phyloP scores from a whole-genome alignment of 2,888 invertebrate genomes.

The Unio delphinus region DNA sequence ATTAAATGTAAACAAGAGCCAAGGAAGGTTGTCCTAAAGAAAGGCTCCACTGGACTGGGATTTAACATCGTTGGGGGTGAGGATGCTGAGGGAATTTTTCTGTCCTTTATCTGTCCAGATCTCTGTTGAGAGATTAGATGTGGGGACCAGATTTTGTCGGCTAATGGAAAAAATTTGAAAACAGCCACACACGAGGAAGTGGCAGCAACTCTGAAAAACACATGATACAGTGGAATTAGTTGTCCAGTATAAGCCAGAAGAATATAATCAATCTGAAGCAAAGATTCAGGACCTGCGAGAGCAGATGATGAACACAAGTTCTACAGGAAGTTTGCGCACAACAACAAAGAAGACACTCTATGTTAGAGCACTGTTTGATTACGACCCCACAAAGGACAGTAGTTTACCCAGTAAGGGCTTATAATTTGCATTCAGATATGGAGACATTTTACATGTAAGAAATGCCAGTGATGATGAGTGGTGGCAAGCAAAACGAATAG shows the following conservation, averaged over 20 bases:
- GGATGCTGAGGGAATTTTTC: conserved; percentile 95
- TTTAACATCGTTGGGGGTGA: conserved; percentile 99
- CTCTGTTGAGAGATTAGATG: conserved; percentile 88
- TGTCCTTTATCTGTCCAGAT: conserved; percentile 98
- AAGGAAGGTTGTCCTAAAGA: conserved; percentile 89
- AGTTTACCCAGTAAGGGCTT: conserved; percentile 93
- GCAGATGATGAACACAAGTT: conserved; percentile 78
- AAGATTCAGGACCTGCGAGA: conserved; percentile 98
- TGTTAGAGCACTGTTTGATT: conserved; percentile 98
- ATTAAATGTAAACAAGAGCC: conserved; percentile 74
- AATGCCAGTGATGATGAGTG: conserved; percentile 99
- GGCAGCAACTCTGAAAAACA: conserved; percentile 85
- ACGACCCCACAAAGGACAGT: conserved; percentile 97
- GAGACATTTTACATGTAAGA: conserved; percentile 98
- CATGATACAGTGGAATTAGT: conserved; percentile 90
- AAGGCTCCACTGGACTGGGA: conserved; percentile 93
- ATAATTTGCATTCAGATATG: conserved; percentile 90
- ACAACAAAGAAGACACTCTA: conserved; percentile 96
- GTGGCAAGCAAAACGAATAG: conserved; percentile 90
- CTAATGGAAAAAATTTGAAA: conserved; percentile 89
- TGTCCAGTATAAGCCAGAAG: conserved; percentile 96
- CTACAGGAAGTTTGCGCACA: conserved; percentile 86
- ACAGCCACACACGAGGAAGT: conserved; percentile 98
- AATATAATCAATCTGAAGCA: conserved; percentile 98
- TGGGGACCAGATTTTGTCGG: conserved; percentile 92